Evolutionary conservation across 2,797 vertebrate genomes (phyloP).

Genomic region (Ispidina lecontei): DNA sequence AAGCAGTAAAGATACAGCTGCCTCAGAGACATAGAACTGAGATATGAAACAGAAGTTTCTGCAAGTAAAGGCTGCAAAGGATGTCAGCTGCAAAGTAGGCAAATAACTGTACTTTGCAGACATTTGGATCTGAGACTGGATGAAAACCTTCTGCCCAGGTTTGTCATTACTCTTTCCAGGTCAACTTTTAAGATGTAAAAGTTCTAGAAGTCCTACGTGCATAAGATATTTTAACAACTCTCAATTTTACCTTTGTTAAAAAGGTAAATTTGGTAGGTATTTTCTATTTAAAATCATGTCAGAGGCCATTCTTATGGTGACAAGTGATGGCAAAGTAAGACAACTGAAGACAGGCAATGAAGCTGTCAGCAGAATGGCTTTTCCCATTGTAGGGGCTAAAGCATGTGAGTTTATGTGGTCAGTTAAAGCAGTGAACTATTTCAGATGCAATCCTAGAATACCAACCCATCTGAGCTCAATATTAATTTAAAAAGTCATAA

Average conservation of each 20-base stretch:
- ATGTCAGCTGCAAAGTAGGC: background rate
- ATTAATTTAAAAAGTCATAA: background rate
- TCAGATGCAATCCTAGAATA: background rate
- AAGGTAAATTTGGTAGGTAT: background rate
- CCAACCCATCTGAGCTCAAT: background rate
- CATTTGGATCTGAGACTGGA: background rate
- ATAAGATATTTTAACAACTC: background rate
- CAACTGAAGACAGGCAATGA: background rate
- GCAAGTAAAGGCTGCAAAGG: background rate
- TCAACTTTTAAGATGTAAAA: background rate
- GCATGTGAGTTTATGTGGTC: background rate
- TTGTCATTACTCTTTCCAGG: background rate
- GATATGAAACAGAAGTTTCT: background rate
- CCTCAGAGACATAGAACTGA: background rate
- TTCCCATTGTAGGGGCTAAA: background rate
- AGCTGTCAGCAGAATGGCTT: background rate
- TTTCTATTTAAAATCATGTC: background rate
- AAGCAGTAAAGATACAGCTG: background rate
- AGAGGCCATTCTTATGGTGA: background rate
- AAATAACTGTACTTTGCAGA: background rate
- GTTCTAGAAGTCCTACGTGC: background rate
- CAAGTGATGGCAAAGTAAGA: background rate
- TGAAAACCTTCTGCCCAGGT: background rate
- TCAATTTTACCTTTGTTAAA: background rate
- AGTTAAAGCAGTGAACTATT: constrained; percentile 11